A percentile compares a stretch with the other conserved stretches of the same genome.
Conservation (phyloP, 2,797 vertebrate species). For the Manis javanica region DNA sequence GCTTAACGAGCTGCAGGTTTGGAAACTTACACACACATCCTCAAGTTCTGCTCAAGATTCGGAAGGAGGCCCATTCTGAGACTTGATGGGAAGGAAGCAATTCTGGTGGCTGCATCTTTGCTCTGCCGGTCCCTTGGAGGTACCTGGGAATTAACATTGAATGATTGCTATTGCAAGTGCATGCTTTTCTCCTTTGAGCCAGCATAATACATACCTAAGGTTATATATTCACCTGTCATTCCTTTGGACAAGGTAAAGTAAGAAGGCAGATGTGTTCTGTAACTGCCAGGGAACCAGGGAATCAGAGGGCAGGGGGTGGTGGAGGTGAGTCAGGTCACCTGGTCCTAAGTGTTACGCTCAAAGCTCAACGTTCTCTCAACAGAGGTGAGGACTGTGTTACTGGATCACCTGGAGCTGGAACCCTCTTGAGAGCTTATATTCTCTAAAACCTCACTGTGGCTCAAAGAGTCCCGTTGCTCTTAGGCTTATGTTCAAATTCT, state of each 20-base stretch:
- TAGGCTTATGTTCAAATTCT: background rate
- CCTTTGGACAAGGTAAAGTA: background rate
- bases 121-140: too few species aligned
- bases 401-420: background rate
- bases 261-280: background rate
- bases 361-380: background rate
- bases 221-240: background rate
- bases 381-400: background rate
- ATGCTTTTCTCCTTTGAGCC: background rate
- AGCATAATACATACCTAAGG: background rate
- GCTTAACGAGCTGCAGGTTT: conserved; percentile 9
- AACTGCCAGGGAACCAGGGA: background rate
- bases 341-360: background rate
- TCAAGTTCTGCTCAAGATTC: too few species aligned
- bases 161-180: background rate
- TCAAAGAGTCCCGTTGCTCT: background rate
- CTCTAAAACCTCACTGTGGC: background rate
- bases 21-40: background rate
- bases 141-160: background rate
- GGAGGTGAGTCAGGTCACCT: background rate
- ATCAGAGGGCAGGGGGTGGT: background rate
- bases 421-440: background rate
- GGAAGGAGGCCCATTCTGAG: background rate
- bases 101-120: background rate
- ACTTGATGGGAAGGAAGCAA: background rate